Evolutionary conservation across 2,888 invertebrate genomes (phyloP).

Genomic region (Cistogaster globosa): DNA sequence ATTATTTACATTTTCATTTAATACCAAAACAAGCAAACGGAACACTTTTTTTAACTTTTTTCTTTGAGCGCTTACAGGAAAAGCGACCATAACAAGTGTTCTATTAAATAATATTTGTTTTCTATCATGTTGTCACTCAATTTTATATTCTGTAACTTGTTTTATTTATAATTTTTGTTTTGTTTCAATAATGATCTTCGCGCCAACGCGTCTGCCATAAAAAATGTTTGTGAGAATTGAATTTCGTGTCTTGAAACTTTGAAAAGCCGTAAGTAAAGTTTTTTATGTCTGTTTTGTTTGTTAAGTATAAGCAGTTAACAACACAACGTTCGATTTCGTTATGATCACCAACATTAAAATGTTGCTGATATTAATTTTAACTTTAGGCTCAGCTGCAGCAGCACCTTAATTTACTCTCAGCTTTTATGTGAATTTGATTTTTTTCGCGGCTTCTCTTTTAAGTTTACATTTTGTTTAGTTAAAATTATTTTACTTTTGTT

Average conservation of each 20-base stretch:
- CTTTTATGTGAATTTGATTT: constrained; percentile 23
- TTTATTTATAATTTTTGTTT: constrained; percentile 20
- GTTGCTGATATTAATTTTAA: constrained; percentile 72
- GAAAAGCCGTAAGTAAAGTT: background rate
- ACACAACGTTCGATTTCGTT: constrained; percentile 79
- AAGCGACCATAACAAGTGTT: background rate
- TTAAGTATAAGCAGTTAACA: constrained; percentile 54
- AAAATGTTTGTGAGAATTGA: background rate
- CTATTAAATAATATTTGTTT: background rate
- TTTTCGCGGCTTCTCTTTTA: constrained; percentile 45
- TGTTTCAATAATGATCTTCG: constrained; percentile 16
- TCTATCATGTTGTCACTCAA: background rate
- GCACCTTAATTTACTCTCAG: constrained; percentile 48
- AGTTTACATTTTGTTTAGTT: constrained; percentile 39
- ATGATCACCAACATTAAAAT: constrained; percentile 76
- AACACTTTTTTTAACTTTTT: background rate
- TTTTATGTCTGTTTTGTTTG: background rate
- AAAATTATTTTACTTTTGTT: constrained; percentile 16
- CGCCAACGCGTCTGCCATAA: constrained; percentile 42
- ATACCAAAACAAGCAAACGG: background rate
- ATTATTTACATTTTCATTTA: background rate
- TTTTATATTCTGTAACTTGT: background rate
- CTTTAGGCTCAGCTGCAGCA: constrained; percentile 55
- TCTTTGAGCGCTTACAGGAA: background rate
- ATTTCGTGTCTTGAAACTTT: constrained; percentile 8